These are phyloP conservation scores for Pogonus chalceus DNA, from an alignment of 1,140 invertebrate genomes.

Conservation along the genomic window DNA sequence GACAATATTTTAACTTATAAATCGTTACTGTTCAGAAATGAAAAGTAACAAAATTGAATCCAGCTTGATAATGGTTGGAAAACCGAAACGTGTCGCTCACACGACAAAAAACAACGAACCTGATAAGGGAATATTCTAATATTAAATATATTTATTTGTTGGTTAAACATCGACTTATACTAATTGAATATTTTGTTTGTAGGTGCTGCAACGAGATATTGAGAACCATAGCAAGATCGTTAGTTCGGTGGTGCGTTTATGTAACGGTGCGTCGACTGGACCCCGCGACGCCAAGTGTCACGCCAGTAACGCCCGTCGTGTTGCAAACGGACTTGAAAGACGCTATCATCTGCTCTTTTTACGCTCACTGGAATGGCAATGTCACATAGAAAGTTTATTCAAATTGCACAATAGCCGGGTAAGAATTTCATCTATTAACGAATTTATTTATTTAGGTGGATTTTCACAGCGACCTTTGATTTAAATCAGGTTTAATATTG, in stretches of 20 bases:
- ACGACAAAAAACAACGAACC: no score
- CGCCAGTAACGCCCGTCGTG: slow-evolving; percentile 32
- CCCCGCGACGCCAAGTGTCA: slow-evolving; percentile 25
- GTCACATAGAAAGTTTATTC: slow-evolving; percentile 58
- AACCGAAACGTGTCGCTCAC: no score
- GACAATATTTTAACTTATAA: no score
- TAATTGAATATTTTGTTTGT: no score
- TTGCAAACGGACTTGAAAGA: slow-evolving; percentile 54
- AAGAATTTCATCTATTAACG: slow-evolving; percentile 3
- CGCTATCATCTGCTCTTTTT: slow-evolving; percentile 83
- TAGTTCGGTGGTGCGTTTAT: slow-evolving; percentile 62
- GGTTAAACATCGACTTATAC: no score
- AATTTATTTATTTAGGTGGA: neutral
- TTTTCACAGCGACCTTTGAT: neutral
- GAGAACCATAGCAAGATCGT: slow-evolving; percentile 75
- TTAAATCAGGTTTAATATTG: neutral
- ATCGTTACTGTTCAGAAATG: no score
- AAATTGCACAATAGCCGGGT: slow-evolving; percentile 36
- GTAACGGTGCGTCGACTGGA: slow-evolving; percentile 28
- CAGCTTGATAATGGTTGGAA: no score
- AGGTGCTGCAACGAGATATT: slow-evolving; percentile 76
- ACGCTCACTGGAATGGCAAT: slow-evolving; percentile 80
- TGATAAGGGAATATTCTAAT: no score
- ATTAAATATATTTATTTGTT: no score
- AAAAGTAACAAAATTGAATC: no score